Evolutionary conservation across 1,140 invertebrate species (phyloP).

Genomic region (Heterodera schachtii): DNA sequence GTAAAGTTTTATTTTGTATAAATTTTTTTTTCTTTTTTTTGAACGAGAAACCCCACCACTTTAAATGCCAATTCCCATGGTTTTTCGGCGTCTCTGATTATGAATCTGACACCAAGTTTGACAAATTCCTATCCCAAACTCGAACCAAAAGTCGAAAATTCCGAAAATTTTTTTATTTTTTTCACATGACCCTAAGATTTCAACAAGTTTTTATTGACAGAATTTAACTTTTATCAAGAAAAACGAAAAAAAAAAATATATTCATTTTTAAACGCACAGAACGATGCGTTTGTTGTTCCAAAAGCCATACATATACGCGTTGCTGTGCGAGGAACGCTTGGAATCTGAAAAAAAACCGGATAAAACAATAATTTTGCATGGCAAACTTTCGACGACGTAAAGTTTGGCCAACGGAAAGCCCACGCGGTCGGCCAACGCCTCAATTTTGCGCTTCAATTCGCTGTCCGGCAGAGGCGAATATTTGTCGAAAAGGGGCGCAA

Average conservation of each 20-base stretch:
- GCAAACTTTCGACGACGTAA: conserved; percentile 87
- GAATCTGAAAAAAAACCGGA: conserved; percentile 38
- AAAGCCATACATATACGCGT: conserved; percentile 85
- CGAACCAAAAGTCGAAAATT: too few species aligned
- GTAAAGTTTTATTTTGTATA: too few species aligned
- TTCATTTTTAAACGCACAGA: conserved; percentile 70
- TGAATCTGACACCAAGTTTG: too few species aligned
- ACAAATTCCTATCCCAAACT: too few species aligned
- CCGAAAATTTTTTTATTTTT: too few species aligned
- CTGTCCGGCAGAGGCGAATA: conserved; percentile 93
- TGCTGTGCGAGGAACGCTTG: conserved; percentile 52
- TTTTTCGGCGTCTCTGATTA: too few species aligned
- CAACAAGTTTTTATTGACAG: too few species aligned
- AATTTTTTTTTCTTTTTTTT: too few species aligned
- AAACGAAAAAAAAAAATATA: not conserved
- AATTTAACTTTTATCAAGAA: too few species aligned
- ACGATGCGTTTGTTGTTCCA: conserved; percentile 97
- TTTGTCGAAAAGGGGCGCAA: conserved; percentile 97
- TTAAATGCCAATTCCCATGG: too few species aligned
- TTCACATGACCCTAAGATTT: too few species aligned
- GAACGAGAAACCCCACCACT: too few species aligned
- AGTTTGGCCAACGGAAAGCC: conserved; percentile 91
- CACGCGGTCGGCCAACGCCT: conserved; percentile 81
- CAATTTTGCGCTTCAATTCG: conserved; percentile 81
- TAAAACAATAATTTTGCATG: not conserved